Conservation (phyloP, 2,888 invertebrate genomes). For the Andrena flavipes region DNA sequence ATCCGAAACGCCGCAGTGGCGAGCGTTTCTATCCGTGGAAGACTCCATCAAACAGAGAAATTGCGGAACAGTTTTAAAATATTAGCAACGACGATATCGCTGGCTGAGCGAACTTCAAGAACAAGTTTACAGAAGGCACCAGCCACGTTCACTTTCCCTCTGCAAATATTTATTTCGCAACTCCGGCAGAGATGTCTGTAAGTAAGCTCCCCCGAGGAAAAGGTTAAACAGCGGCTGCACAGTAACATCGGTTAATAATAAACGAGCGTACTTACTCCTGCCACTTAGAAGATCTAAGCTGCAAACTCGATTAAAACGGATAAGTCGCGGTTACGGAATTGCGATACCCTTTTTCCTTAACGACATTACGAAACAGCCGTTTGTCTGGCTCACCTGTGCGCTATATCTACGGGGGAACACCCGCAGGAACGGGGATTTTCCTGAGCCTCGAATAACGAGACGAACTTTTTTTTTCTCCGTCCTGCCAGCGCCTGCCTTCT, state of each 20-base stretch:
- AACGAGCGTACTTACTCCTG: background rate
- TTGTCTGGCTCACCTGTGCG: constrained; percentile 59
- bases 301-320: constrained; percentile 9
- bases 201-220: background rate
- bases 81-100: background rate
- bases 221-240: background rate
- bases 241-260: background rate
- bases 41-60: background rate
- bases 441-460: constrained; percentile 75
- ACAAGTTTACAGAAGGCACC: background rate
- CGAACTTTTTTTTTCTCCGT: constrained; percentile 67
- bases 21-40: background rate
- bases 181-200: background rate
- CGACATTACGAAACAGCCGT: constrained; percentile 57
- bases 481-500: constrained; percentile 26
- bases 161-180: background rate
- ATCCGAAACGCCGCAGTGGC: background rate
- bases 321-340: constrained; percentile 18
- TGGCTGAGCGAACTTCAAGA: background rate
- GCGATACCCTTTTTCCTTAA: constrained; percentile 23
- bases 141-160: background rate
- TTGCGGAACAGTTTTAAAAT: background rate
- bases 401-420: constrained; percentile 42
- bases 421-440: constrained; percentile 68
- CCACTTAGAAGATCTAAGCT: background rate